phyloP scores from a whole-genome alignment of 2,888 invertebrate genomes.

The Caenorhabditis drosophilae region DNA sequence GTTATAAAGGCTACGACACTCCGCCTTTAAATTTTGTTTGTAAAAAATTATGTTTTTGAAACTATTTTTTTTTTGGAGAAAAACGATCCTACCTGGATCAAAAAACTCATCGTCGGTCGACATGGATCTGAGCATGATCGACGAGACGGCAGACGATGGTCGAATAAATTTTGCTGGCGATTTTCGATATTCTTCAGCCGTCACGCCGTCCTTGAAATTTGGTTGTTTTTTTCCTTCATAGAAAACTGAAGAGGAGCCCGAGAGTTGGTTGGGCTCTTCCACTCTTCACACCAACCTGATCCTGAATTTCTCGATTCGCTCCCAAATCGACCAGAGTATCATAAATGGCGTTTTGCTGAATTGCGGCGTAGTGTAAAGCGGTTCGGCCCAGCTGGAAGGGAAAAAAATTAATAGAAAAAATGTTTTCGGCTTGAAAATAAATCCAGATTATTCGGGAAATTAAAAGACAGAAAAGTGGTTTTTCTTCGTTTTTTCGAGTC shows the following conservation, averaged over 20 bases:
- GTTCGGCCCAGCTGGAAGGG: constrained; percentile 58
- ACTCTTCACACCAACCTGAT: constrained; percentile 55
- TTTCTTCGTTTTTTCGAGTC: no score
- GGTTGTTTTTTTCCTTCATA: not conserved
- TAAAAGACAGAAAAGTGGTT: no score
- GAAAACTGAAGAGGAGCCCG: no score
- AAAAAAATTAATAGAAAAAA: not conserved
- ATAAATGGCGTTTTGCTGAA: constrained; percentile 67
- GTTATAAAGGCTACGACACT: no score
- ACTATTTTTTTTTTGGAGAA: no score
- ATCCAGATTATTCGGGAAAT: no score
- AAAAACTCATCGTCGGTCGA: constrained; percentile 57
- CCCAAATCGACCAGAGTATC: constrained; percentile 66
- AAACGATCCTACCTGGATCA: constrained; percentile 61
- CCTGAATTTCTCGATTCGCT: constrained; percentile 54
- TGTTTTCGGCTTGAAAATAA: not conserved
- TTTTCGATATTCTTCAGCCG: constrained; percentile 54
- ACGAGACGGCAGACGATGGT: constrained; percentile 53
- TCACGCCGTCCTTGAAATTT: constrained; percentile 57
- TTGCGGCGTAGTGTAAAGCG: constrained; percentile 65
- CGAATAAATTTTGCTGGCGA: constrained; percentile 51
- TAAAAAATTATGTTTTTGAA: no score
- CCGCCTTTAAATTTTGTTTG: no score
- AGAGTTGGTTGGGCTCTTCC: no score
- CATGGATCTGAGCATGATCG: constrained; percentile 41